Evolutionary conservation across 2,888 invertebrate species (phyloP).

Genomic region (Amphipyra tragopoginis): DNA sequence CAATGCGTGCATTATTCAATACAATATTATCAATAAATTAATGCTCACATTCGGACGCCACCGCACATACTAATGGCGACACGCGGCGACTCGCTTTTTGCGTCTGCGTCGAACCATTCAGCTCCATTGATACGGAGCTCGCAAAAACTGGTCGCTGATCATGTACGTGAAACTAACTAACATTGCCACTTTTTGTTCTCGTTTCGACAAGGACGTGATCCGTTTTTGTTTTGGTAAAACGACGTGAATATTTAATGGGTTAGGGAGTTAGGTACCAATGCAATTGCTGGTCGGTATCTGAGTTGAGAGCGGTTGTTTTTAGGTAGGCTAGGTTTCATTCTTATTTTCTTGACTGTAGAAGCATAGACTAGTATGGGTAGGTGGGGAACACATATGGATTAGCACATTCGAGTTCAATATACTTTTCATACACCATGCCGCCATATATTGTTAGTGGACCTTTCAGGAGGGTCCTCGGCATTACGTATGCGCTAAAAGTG

Average conservation of each 20-base stretch:
- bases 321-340: constrained; percentile 3
- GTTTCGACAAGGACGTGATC: constrained; percentile 80
- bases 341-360: constrained; percentile 7
- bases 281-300: constrained; percentile 17
- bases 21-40: constrained; percentile 87
- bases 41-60: constrained; percentile 84
- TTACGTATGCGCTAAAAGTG: too few relatives aligned
- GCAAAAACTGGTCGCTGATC: constrained; percentile 78
- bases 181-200: constrained; percentile 75
- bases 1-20: constrained; percentile 83
- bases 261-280: constrained; percentile 27
- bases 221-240: constrained; percentile 75
- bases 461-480: too few relatives aligned
- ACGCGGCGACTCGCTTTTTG: constrained; percentile 85
- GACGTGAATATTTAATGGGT: constrained; percentile 78
- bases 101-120: constrained; percentile 76
- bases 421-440: too few relatives aligned
- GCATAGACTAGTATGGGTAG: background rate
- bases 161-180: constrained; percentile 77
- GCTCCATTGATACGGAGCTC: constrained; percentile 82
- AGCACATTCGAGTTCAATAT: too few relatives aligned
- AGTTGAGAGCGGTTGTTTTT: constrained; percentile 40
- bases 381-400: background rate
- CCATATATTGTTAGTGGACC: too few relatives aligned
- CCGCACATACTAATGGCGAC: constrained; percentile 87